Conservation (phyloP, 2,888 invertebrate species). For the Myopa tessellatipennis region DNA sequence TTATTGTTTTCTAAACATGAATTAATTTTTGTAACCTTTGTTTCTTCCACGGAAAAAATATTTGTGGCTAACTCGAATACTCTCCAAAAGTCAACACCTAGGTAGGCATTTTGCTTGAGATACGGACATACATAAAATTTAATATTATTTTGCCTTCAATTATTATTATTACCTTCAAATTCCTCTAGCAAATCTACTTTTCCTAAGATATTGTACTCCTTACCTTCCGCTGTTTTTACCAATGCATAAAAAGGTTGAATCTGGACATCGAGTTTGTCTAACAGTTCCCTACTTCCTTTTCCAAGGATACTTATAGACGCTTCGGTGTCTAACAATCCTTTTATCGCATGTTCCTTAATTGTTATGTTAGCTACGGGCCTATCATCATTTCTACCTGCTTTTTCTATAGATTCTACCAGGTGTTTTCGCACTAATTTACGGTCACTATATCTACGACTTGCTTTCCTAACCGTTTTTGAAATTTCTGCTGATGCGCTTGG, state of each 20-base stretch:
- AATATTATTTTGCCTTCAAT: not conserved
- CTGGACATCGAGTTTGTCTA: not conserved
- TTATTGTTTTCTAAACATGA: not conserved
- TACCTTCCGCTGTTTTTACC: not conserved
- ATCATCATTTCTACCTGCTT: not conserved
- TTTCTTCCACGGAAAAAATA: not conserved
- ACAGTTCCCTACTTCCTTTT: not conserved
- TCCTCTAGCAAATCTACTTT: not conserved
- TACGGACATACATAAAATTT: slow-evolving; percentile 1
- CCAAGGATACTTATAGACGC: slow-evolving; percentile 7
- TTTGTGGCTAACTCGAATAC: not conserved
- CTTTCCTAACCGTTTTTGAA: not conserved
- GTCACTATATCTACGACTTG: not conserved
- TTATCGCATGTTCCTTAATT: not conserved
- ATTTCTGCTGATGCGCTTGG: not conserved
- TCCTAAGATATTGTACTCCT: not conserved
- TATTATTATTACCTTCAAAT: not conserved
- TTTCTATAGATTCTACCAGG: not conserved
- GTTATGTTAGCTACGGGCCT: not conserved
- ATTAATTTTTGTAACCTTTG: not conserved
- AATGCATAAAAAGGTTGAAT: not conserved
- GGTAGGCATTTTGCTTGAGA: not conserved
- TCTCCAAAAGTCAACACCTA: too few species aligned
- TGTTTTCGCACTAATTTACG: not conserved
- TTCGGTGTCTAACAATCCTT: slow-evolving; percentile 1